A percentile compares a stretch with the other conserved stretches of the same genome.
Conservation (phyloP, 2,888 invertebrate genomes). For the Seira musarum region DNA sequence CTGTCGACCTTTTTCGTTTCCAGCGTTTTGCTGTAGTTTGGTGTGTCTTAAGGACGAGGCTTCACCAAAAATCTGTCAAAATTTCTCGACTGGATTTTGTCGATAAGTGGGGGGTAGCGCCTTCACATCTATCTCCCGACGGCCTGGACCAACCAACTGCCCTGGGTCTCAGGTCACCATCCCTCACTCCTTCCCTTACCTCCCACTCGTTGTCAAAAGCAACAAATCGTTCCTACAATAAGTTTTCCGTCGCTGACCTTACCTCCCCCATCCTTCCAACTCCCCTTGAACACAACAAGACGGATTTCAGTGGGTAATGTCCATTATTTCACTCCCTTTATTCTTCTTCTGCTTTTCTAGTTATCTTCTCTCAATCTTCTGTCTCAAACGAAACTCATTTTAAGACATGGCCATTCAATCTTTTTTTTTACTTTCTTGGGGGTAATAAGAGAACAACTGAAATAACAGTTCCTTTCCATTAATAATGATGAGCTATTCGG, state of each 20-base stretch:
- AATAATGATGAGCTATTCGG: too few species aligned
- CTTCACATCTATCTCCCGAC: constrained; percentile 73
- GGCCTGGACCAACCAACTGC: constrained; percentile 69
- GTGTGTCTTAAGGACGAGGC: constrained; percentile 54
- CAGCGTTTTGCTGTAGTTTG: constrained; percentile 21
- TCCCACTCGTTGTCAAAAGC: constrained; percentile 68
- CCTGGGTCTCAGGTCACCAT: constrained; percentile 68
- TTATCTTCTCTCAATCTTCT: not conserved
- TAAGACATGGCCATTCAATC: not conserved
- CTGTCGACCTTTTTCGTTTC: too few species aligned
- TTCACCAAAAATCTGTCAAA: constrained; percentile 79
- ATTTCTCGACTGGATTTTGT: constrained; percentile 98
- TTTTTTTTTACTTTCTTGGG: not conserved
- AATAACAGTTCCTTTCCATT: too few species aligned
- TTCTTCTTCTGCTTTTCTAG: not conserved
- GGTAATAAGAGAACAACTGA: not conserved
- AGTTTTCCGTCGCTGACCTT: constrained; percentile 64
- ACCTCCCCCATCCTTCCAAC: constrained; percentile 61
- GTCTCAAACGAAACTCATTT: not conserved
- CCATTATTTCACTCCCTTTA: constrained; percentile 15
- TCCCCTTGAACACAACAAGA: constrained; percentile 66
- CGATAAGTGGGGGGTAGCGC: constrained; percentile 98
- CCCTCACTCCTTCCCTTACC: constrained; percentile 69
- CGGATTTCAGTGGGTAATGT: constrained; percentile 68
- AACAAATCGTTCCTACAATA: constrained; percentile 67